A percentile compares a stretch with the other conserved stretches of the same genome.
These are phyloP conservation scores for Leptodactylus fuscus DNA, from an alignment of 2,113 vertebrate species.

Conservation along the genomic window DNA sequence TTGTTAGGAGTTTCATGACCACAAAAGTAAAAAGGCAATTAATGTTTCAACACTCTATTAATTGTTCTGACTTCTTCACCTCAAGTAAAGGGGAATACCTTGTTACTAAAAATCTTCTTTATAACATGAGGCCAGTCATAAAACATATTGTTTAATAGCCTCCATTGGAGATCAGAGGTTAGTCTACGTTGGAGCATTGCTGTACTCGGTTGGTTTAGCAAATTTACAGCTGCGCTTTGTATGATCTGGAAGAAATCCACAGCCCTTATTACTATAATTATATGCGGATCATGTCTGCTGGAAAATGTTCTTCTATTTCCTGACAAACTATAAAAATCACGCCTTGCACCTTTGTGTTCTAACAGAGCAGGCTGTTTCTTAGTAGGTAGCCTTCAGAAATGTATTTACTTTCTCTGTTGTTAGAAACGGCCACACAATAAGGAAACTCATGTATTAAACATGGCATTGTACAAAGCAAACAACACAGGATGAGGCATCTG, in stretches of 20 bases:
- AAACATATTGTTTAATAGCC: no score
- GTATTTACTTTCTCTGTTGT: not conserved
- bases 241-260: not conserved
- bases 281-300: not conserved
- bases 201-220: not conserved
- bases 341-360: not conserved
- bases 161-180: not conserved
- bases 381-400: not conserved
- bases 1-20: not conserved
- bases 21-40: not conserved
- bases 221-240: not conserved
- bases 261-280: slow-evolving; percentile 8
- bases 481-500: no score
- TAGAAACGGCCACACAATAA: not conserved
- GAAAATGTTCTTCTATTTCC: not conserved
- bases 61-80: not conserved
- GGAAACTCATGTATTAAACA: not conserved
- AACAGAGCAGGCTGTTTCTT: not conserved
- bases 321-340: not conserved
- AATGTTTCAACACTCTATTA: not conserved
- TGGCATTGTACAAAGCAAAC: no score
- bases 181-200: not conserved
- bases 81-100: no score
- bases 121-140: no score
- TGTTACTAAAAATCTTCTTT: no score